A percentile compares a stretch with the other conserved stretches of the same genome.
These are phyloP conservation scores for Colletes collaris DNA, from an alignment of 2,888 invertebrate genomes.

Conservation along the genomic window DNA sequence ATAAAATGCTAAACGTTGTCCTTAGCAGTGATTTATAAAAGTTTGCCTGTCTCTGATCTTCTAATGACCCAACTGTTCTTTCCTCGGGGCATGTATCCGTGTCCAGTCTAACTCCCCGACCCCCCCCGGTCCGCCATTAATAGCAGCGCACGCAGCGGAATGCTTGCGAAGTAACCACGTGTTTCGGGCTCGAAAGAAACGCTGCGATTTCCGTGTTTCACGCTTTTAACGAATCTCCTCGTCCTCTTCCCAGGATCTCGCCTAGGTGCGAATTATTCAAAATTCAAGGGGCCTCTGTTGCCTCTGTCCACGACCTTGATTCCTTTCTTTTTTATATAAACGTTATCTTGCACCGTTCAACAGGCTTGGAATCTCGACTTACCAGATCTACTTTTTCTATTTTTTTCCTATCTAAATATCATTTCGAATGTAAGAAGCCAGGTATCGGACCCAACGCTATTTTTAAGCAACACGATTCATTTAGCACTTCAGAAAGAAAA, in stretches of 20 bases:
- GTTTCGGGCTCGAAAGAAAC: constrained; percentile 1
- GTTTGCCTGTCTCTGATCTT: too few relatives aligned
- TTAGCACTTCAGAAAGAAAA: too few relatives aligned
- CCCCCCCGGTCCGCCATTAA: not conserved
- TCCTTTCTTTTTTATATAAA: not conserved
- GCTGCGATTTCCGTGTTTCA: constrained; percentile 29
- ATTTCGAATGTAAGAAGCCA: not conserved
- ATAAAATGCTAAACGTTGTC: too few relatives aligned
- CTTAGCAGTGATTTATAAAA: too few relatives aligned
- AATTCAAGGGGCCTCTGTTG: constrained; percentile 32
- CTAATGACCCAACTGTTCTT: not conserved
- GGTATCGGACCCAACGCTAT: not conserved
- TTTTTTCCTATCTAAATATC: not conserved
- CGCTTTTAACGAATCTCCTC: not conserved
- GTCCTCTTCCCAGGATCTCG: constrained; percentile 6
- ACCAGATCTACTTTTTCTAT: constrained; percentile 26
- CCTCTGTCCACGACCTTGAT: not conserved
- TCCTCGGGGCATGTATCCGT: not conserved
- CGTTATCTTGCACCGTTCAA: constrained; percentile 19
- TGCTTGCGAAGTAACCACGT: constrained; percentile 31
- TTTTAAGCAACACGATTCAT: too few relatives aligned
- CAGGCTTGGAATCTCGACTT: constrained; percentile 34
- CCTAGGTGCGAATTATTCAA: constrained; percentile 46
- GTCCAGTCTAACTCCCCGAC: not conserved
- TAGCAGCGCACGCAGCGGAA: constrained; percentile 3